Conservation (phyloP, 2,113 vertebrate genomes). For the Chloroceryle aenea region DNA sequence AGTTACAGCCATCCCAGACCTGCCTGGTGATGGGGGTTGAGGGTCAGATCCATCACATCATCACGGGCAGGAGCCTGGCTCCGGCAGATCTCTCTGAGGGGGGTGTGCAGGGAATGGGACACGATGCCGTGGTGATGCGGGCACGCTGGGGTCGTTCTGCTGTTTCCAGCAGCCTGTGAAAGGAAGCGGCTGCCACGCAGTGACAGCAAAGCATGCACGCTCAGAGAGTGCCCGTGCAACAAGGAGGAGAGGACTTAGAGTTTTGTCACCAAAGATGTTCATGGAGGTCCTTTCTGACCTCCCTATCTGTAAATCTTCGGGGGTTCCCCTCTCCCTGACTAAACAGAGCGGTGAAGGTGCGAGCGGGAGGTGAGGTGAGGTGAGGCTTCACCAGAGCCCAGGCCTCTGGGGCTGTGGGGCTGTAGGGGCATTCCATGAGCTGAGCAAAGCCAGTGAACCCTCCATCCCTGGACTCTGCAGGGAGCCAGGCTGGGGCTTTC, state of each 20-base stretch:
- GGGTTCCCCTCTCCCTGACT: neutral
- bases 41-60: fast-evolving
- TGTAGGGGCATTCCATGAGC: neutral
- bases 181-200: neutral
- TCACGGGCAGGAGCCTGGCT: fast-evolving
- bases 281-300: neutral
- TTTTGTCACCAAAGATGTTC: fast-evolving
- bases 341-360: neutral
- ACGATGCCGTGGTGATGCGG: neutral
- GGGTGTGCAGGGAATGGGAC: neutral
- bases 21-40: neutral
- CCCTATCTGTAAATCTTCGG: neutral
- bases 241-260: neutral
- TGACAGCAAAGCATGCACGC: fast-evolving
- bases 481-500: neutral
- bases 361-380: neutral
- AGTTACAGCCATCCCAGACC: neutral
- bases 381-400: neutral
- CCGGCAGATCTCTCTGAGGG: neutral
- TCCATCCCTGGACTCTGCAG: neutral
- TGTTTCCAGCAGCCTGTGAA: neutral
- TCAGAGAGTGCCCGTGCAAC: neutral
- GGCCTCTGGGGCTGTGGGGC: fast-evolving
- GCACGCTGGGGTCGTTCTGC: neutral
- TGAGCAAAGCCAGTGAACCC: neutral